Conservation (phyloP, 2,888 invertebrate species). For the Lasius platythorax region DNA sequence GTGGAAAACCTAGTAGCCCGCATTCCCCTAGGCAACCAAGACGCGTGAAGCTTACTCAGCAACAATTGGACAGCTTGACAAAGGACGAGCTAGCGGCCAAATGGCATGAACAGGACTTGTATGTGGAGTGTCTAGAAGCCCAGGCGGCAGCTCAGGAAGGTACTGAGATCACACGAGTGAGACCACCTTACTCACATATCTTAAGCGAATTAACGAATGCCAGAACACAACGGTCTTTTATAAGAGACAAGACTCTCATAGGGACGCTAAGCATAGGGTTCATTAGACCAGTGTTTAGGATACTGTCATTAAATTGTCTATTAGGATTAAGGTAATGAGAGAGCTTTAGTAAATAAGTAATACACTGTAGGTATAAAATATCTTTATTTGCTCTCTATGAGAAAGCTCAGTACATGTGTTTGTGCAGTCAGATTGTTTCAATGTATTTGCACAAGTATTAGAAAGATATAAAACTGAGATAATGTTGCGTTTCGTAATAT, state of each 20-base stretch:
- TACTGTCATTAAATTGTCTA: conserved; percentile 65
- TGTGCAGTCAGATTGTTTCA: conserved; percentile 3
- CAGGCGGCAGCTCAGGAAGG: conserved; percentile 93
- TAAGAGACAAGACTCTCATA: conserved; percentile 78
- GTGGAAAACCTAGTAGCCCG: conserved; percentile 86
- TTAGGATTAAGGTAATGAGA: conserved; percentile 55
- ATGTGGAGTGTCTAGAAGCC: conserved; percentile 92
- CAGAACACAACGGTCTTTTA: conserved; percentile 74
- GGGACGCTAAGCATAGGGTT: conserved; percentile 79
- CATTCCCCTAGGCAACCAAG: conserved; percentile 86
- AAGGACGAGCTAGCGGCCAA: conserved; percentile 90
- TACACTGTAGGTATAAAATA: conserved; percentile 32
- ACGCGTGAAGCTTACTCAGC: conserved; percentile 89
- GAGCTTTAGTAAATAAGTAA: conserved; percentile 61
- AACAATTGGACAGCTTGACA: conserved; percentile 89
- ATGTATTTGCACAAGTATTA: conserved; percentile 36
- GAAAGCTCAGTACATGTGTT: not conserved
- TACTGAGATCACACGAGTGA: conserved; percentile 87
- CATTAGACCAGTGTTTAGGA: conserved; percentile 71
- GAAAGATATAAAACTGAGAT: conserved; percentile 30
- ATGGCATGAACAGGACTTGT: conserved; percentile 92
- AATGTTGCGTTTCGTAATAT: conserved; percentile 37
- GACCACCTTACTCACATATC: conserved; percentile 81
- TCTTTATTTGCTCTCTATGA: conserved; percentile 15
- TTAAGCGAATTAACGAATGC: conserved; percentile 79